Evolutionary conservation across 2,113 vertebrate genomes (phyloP).

Genomic region (Pagrus major): DNA sequence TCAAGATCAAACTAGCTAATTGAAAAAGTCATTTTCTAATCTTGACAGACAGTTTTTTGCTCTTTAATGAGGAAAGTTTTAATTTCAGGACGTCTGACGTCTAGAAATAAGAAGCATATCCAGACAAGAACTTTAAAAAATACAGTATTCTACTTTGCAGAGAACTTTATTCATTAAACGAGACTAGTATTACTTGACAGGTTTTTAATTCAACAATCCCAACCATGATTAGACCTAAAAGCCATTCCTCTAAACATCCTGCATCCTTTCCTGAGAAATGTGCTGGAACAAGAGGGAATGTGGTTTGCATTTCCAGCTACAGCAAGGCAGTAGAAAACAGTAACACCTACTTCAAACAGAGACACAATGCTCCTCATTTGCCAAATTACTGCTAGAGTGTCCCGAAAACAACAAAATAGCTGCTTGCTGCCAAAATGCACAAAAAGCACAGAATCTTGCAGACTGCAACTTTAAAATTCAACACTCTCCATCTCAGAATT

Average conservation of each 20-base stretch:
- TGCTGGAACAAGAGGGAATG: slow-evolving; percentile 16
- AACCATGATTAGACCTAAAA: no score
- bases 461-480: background rate
- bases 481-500: background rate
- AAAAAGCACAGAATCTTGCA: background rate
- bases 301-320: slow-evolving; percentile 22
- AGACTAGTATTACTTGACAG: background rate
- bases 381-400: background rate
- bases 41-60: no score
- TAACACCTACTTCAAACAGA: slow-evolving; percentile 23
- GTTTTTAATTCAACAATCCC: no score
- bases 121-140: background rate
- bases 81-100: background rate
- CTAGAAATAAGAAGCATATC: background rate
- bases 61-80: background rate
- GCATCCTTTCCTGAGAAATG: slow-evolving; percentile 5
- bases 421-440: background rate
- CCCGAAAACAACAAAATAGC: background rate
- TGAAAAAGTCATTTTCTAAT: background rate
- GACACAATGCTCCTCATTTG: background rate
- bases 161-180: background rate
- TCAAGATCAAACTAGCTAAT: background rate
- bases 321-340: slow-evolving; percentile 7
- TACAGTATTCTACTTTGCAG: background rate
- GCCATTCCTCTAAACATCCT: background rate